Evolutionary conservation across 2,113 vertebrate genomes (phyloP).

Genomic region (Tragelaphus scriptus): DNA sequence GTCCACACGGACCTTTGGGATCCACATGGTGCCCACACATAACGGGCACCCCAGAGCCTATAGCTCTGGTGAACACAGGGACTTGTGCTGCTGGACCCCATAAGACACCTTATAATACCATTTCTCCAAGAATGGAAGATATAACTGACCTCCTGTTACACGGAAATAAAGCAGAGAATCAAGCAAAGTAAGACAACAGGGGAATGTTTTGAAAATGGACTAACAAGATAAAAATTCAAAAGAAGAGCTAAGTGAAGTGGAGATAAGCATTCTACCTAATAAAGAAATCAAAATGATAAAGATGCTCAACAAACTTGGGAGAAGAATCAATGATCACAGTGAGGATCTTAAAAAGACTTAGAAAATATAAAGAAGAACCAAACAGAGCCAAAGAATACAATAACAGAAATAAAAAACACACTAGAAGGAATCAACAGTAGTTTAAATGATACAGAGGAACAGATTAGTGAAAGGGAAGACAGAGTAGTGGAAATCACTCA

Average conservation of each 20-base stretch:
- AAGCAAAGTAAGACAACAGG: background rate
- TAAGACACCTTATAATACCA: background rate
- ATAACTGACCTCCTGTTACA: background rate
- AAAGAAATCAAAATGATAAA: background rate
- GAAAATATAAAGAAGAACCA: background rate
- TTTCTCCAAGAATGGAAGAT: background rate
- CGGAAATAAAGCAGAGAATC: background rate
- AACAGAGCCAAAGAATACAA: background rate
- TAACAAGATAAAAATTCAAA: background rate
- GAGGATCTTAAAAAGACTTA: background rate
- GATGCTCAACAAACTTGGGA: background rate
- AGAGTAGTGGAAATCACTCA: background rate
- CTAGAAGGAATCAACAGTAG: background rate
- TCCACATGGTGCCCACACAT: too few relatives aligned
- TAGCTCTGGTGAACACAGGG: background rate
- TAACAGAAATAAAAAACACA: background rate
- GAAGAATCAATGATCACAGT: background rate
- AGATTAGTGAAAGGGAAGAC: background rate
- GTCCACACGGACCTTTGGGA: background rate
- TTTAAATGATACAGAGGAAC: background rate
- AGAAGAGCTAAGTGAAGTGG: background rate
- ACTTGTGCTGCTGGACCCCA: background rate
- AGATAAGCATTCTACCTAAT: background rate
- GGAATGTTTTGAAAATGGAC: background rate
- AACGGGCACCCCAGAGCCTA: background rate